These are phyloP conservation scores for Helogale parvula DNA, from an alignment of 2,113 vertebrate species.

Conservation along the genomic window DNA sequence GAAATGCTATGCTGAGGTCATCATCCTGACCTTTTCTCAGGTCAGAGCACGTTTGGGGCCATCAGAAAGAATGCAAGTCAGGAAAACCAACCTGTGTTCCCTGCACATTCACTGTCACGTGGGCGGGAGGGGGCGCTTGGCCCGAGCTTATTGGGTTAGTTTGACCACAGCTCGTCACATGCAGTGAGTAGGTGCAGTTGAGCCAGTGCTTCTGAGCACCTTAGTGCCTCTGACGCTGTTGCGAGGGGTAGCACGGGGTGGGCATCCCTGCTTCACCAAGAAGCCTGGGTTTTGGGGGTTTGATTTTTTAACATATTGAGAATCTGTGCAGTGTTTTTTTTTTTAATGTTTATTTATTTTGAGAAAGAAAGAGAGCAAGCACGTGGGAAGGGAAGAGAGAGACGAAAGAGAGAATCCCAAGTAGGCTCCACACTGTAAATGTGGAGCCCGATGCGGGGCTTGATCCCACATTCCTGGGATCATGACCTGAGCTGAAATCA, in stretches of 20 bases:
- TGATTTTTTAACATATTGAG: not conserved
- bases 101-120: not conserved
- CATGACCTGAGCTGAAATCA: too few species aligned
- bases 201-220: not conserved
- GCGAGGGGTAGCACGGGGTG: not conserved
- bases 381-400: too few species aligned
- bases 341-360: not conserved
- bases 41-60: not conserved
- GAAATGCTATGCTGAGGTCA: not conserved
- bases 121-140: rapidly evolving
- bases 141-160: not conserved
- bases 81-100: not conserved
- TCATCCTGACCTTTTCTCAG: not conserved
- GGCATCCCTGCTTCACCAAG: not conserved
- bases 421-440: too few species aligned
- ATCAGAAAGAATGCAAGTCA: not conserved
- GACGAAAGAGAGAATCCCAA: too few species aligned
- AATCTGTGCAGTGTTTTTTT: not conserved
- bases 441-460: too few species aligned
- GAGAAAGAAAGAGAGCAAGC: too few species aligned
- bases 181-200: not conserved
- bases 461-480: too few species aligned
- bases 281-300: not conserved
- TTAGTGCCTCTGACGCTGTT: not conserved
- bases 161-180: not conserved